Base-by-base conservation (phyloP, 2,888 invertebrate species). In the Trichacis sp. region DNA sequence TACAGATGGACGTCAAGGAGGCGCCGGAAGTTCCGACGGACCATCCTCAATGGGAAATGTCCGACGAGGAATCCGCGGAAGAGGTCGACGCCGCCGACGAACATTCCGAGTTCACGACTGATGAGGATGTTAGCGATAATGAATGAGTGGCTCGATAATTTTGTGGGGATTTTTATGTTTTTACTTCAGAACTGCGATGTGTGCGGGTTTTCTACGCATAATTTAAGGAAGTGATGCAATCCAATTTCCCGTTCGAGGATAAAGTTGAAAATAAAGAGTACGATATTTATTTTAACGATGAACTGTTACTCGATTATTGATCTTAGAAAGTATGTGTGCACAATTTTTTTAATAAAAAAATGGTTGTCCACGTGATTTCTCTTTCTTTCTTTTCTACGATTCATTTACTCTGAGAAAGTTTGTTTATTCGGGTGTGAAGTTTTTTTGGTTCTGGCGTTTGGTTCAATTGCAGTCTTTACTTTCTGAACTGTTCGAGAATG, bases 21-120 rank as follows among this genome's bases (percentile, higher is more conserved):
- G 97, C 97, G 19, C 94, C 95, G 69, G 94, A 93, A 75, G 90
- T 96, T 77, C 94, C 95, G 68, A 92, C 91, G 51, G 93, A 94
- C 79, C 97, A 97, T 86, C 97, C 97, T n/a, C 97, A 97, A 86
- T 98, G 98, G 97, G 96, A 97, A 79, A 93, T 97, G 79, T 94
- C 94, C 71, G 96, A 96, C 79, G 96, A 97, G 48, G 97, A 97
- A 80, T 92, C 93, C 61, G 92, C 93, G 60, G 89, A 89, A 73
- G 87, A 89, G 73, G 88, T 89, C 48, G 89, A 89, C 70, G 87
- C 88, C 69, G 89, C 88, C 60, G 89, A 89, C 75, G 83, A 83
- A 79, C 83, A 84, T 82, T 90, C 90, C 64, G 91, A 91, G 78
- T 90, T 89, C 76, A 89, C 90, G 29, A 90, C 90, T 19, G 90